Conservation (phyloP, 2,888 invertebrate genomes). For the Coelinius sp. region DNA sequence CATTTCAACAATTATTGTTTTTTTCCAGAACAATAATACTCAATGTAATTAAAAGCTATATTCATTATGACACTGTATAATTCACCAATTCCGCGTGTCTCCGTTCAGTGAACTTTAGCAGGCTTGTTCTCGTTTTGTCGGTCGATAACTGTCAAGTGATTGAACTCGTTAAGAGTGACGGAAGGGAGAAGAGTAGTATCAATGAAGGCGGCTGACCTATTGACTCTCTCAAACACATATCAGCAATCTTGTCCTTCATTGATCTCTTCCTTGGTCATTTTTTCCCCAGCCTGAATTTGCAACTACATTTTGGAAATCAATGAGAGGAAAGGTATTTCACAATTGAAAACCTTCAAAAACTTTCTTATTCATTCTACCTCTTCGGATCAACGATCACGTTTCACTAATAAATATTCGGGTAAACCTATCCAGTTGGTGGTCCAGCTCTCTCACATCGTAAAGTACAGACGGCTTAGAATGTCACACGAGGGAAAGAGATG, state of each 20-base stretch:
- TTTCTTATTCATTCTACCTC: background rate
- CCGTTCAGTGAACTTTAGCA: conserved; percentile 20
- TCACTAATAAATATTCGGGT: conserved; percentile 20
- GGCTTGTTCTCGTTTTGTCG: background rate
- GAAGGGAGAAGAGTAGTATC: conserved; percentile 20
- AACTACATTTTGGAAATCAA: background rate
- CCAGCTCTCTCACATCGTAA: background rate
- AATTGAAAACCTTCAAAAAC: no score
- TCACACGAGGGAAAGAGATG: background rate
- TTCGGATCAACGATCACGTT: background rate
- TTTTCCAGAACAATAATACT: background rate
- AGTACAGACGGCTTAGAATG: conserved; percentile 12
- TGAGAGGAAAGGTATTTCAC: background rate
- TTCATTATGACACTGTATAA: background rate
- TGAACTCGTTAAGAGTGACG: conserved; percentile 15
- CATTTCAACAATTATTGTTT: background rate
- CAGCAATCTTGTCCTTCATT: conserved; percentile 6
- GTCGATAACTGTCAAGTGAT: conserved; percentile 18
- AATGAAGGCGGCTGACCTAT: conserved; percentile 21
- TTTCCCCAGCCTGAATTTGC: background rate
- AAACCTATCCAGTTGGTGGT: background rate
- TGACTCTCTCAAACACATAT: conserved; percentile 18
- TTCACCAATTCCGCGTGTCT: background rate
- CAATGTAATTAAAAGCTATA: background rate
- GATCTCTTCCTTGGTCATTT: conserved; percentile 6